phyloP scores from a whole-genome alignment of 2,113 vertebrate species.

The Raja brachyura region DNA sequence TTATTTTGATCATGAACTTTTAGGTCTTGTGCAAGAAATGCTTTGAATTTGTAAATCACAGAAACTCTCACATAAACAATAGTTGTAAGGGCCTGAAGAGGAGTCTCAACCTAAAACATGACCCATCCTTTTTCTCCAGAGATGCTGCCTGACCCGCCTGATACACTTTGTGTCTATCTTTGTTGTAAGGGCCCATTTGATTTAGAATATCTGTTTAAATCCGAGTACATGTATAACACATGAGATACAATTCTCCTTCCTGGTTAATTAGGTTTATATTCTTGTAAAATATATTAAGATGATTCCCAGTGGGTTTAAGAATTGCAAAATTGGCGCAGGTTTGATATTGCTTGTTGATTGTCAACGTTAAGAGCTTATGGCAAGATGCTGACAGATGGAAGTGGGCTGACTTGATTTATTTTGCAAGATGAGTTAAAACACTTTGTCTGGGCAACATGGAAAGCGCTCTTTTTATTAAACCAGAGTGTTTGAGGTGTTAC shows the following conservation, averaged over 20 bases:
- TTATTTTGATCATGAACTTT: background rate
- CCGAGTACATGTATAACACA: background rate
- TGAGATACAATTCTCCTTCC: background rate
- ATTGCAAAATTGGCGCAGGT: background rate
- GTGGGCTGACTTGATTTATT: background rate
- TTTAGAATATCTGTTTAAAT: background rate
- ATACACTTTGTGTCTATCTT: too few species aligned
- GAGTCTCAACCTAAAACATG: too few species aligned
- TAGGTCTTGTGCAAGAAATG: background rate
- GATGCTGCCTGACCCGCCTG: too few species aligned
- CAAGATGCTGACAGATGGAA: too few species aligned
- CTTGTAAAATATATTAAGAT: background rate
- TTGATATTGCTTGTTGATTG: background rate
- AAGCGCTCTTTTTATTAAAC: background rate
- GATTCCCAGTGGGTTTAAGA: background rate
- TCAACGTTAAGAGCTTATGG: background rate
- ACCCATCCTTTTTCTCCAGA: too few species aligned
- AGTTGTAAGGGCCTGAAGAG: background rate
- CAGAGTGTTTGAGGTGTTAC: background rate
- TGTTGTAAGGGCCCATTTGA: background rate
- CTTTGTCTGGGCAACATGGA: background rate
- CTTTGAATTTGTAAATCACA: background rate
- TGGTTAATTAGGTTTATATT: background rate
- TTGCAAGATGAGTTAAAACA: background rate
- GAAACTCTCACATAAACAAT: background rate